These are phyloP conservation scores for Sclerurus mexicanus DNA, from an alignment of 2,113 vertebrate species.

Conservation along the genomic window DNA sequence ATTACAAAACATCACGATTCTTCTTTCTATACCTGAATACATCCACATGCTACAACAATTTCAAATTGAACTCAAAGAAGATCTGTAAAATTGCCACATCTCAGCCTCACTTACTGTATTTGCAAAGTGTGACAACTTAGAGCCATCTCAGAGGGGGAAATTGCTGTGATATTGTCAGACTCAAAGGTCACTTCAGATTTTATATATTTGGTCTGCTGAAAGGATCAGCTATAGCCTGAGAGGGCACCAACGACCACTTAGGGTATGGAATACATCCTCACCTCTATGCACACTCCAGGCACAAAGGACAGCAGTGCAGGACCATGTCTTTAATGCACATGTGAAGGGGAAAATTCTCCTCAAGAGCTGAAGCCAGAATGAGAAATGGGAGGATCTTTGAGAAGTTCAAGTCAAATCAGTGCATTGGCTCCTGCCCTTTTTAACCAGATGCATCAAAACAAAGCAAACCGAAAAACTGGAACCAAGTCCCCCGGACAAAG, in stretches of 20 bases:
- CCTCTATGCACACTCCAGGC: background rate
- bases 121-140: background rate
- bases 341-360: background rate
- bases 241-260: background rate
- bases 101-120: background rate
- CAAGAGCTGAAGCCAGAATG: background rate
- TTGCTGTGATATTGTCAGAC: background rate
- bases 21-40: background rate
- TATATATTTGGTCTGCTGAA: background rate
- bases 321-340: background rate
- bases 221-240: background rate
- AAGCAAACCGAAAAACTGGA: background rate
- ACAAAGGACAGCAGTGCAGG: background rate
- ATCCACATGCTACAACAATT: background rate
- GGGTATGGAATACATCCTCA: background rate
- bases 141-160: background rate
- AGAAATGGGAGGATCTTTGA: background rate
- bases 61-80: background rate
- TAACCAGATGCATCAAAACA: background rate
- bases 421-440: background rate
- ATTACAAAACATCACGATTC: background rate
- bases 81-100: background rate
- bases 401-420: background rate
- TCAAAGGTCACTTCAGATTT: background rate
- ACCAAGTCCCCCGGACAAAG: conserved; percentile 20